Evolutionary conservation across 1,140 invertebrate genomes (phyloP), one percentile per base, ranked within the genome.

Genomic region (Zaprionus capensis): DNA sequence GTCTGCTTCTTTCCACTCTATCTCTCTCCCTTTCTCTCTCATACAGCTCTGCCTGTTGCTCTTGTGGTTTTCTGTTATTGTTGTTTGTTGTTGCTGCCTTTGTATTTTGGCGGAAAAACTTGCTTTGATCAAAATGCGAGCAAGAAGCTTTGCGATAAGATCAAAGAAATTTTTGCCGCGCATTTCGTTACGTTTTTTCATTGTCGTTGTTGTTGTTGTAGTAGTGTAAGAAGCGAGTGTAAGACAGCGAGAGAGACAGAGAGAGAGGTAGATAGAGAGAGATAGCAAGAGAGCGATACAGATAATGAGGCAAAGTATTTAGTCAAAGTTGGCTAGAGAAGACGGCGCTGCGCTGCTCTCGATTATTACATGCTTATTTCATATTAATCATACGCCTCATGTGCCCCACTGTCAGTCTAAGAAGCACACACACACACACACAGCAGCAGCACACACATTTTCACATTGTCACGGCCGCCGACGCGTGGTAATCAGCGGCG

Each of bases 61-160:
- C 61, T 66, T 72, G 63, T 79, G 66, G 65, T 80, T 74, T 74
- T 74, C 71, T 69, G 66, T 69, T 74, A 55, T 46, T 71, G 31
- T 71, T 64, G 34, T 71, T 55, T 68, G 65, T 61, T 77, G 57
- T 58, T 70, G 9, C 57, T 64, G 65, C 71, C 68, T 76, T 77
- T 82, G 71, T 86, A 70, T 92, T 88, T 91, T 92, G 90, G 90
- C 91, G 91, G 91, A 92, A 92, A 91, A 92, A 92, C 91, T 92
- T 83, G 91, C 91, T 92, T 92, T 92, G 91, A 92, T 92, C 91
- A 92, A 91, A 92, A 92, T 90, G 91, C 91, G 91, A 90, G 90
- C 91, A 92, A 92, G 91, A 91, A 92, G 91, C 91, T 92, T 91
- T 82, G 84, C 91, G 90, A 92, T 92, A 91, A 92, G 91, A 91